Evolutionary conservation across 2,113 vertebrate genomes (phyloP).

Genomic region (Apus apus): DNA sequence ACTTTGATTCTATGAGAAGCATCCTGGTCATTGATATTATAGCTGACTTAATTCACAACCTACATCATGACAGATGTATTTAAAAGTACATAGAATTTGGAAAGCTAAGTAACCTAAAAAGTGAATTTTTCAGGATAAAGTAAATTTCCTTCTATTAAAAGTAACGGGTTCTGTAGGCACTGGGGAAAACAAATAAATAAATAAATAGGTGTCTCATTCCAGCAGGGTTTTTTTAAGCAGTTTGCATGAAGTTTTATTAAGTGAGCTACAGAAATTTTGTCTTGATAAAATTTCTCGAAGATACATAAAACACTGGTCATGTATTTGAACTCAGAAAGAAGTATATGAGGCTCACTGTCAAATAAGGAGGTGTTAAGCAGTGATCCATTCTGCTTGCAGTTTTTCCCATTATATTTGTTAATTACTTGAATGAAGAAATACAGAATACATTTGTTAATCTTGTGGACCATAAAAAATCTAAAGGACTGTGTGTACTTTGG

Average conservation of each 20-base stretch:
- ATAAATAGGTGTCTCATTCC: background rate
- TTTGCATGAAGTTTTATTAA: background rate
- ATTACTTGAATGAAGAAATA: background rate
- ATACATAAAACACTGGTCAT: background rate
- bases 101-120: background rate
- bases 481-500: background rate
- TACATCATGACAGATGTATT: background rate
- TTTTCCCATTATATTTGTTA: background rate
- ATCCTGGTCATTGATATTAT: background rate
- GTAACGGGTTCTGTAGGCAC: background rate
- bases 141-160: background rate
- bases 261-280: background rate
- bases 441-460: background rate
- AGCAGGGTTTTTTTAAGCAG: background rate
- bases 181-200: background rate
- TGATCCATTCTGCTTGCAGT: background rate
- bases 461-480: background rate
- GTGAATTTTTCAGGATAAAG: background rate
- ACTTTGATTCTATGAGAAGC: background rate
- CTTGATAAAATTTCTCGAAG: background rate
- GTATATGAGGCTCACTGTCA: background rate
- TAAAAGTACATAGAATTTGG: background rate
- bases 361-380: background rate
- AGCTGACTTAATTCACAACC: background rate
- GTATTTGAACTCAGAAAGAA: background rate